Conservation (phyloP, 2,888 invertebrate genomes). For the Melieria omissa region DNA sequence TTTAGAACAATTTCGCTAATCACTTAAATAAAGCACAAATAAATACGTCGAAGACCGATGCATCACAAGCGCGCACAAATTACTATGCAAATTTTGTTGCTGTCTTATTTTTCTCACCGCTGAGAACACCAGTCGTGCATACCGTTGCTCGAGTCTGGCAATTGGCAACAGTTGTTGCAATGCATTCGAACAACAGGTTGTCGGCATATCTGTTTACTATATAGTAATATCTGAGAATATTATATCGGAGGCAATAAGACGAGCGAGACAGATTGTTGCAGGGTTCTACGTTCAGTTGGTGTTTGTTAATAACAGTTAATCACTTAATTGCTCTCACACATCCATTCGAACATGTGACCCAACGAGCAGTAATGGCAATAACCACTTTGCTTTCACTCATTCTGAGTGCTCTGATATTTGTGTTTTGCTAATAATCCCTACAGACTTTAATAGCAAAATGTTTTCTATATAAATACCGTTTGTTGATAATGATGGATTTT, state of each 20-base stretch:
- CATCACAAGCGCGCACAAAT: not conserved
- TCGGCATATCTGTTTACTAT: too few species aligned
- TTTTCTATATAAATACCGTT: not conserved
- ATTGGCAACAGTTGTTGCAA: not conserved
- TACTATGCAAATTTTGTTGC: constrained; percentile 6
- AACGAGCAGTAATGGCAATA: too few species aligned
- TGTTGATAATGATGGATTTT: constrained; percentile 1
- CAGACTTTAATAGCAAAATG: not conserved
- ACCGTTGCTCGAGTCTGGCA: not conserved
- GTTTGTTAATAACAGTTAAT: not conserved
- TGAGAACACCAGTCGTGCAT: not conserved
- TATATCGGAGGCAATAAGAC: too few species aligned
- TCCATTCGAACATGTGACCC: not conserved
- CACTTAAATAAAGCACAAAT: not conserved
- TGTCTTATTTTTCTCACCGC: not conserved
- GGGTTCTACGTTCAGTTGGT: too few species aligned
- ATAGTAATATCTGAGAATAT: too few species aligned
- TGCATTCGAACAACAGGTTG: too few species aligned
- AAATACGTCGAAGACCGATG: too few species aligned
- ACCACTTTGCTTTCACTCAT: too few species aligned
- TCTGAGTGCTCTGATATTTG: too few species aligned
- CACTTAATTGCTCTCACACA: not conserved
- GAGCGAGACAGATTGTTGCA: too few species aligned
- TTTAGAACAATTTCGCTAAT: constrained; percentile 31
- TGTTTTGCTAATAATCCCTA: not conserved